These are phyloP conservation scores for Eilema sororculum DNA, from an alignment of 2,888 invertebrate species.

Conservation along the genomic window DNA sequence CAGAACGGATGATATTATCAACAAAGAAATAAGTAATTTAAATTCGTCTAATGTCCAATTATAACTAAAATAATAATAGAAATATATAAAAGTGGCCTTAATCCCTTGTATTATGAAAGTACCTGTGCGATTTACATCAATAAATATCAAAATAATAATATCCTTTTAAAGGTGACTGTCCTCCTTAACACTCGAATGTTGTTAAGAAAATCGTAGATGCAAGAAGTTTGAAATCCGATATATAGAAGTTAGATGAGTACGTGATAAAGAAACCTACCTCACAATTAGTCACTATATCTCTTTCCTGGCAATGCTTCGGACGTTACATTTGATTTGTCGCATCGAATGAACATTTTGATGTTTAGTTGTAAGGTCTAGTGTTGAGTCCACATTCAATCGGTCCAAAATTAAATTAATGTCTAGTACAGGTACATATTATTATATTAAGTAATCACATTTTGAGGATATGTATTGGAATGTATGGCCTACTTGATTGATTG, in stretches of 20 bases:
- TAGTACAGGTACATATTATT: too few relatives aligned
- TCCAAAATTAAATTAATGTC: not conserved
- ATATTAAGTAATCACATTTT: not conserved
- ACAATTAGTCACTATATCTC: conserved; percentile 26
- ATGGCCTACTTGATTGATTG: too few relatives aligned
- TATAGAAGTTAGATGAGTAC: conserved; percentile 31
- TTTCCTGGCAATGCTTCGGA: conserved; percentile 45
- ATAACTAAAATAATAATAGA: not conserved
- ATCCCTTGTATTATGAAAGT: not conserved
- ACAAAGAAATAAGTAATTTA: not conserved
- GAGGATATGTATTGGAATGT: too few relatives aligned
- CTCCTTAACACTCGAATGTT: not conserved
- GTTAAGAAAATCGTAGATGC: conserved; percentile 5
- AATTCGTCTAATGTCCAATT: not conserved
- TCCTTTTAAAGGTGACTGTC: conserved; percentile 11
- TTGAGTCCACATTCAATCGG: conserved; percentile 55
- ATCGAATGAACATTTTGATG: conserved; percentile 63
- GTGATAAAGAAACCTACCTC: conserved; percentile 27
- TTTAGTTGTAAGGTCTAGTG: conserved; percentile 68
- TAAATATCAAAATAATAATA: too few relatives aligned
- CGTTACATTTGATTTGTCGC: conserved; percentile 51
- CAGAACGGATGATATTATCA: conserved; percentile 9
- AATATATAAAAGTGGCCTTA: not conserved
- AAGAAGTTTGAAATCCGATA: conserved; percentile 27
- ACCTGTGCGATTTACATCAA: too few relatives aligned